Conservation (phyloP, 2,797 vertebrate species). For the Eulemur coronatus region DNA sequence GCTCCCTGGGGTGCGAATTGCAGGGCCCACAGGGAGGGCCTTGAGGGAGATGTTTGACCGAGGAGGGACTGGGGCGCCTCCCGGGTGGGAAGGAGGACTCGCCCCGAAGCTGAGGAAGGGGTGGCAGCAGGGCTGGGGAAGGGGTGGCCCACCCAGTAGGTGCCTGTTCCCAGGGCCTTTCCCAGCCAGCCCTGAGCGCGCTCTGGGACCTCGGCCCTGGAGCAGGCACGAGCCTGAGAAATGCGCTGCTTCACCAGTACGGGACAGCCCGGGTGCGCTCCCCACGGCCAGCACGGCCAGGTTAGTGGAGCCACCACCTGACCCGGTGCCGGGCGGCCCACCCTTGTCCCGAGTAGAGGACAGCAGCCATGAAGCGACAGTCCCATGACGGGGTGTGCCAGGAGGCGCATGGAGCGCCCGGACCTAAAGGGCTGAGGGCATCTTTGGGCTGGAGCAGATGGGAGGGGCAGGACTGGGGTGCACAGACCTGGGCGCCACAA, state of each 20-base stretch:
- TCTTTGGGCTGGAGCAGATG: background rate
- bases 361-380: background rate
- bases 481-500: background rate
- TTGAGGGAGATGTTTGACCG: background rate
- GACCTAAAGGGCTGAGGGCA: background rate
- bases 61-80: no score
- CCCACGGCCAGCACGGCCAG: accelerated
- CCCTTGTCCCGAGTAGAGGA: background rate
- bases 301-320: background rate
- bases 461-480: background rate
- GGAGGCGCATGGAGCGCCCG: background rate
- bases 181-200: background rate
- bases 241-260: background rate
- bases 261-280: background rate
- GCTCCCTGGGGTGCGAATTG: background rate
- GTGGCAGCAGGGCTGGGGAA: no score
- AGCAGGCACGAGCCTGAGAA: background rate
- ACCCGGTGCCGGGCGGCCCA: background rate
- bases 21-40: background rate
- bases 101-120: background rate
- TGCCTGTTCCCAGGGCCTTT: background rate
- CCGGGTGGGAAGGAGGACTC: no score
- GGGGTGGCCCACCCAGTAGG: no score
- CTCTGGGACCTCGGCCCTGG: background rate
- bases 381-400: background rate